Base-by-base conservation (phyloP, 2,113 vertebrate species). In the Lichenostomus cassidix region DNA sequence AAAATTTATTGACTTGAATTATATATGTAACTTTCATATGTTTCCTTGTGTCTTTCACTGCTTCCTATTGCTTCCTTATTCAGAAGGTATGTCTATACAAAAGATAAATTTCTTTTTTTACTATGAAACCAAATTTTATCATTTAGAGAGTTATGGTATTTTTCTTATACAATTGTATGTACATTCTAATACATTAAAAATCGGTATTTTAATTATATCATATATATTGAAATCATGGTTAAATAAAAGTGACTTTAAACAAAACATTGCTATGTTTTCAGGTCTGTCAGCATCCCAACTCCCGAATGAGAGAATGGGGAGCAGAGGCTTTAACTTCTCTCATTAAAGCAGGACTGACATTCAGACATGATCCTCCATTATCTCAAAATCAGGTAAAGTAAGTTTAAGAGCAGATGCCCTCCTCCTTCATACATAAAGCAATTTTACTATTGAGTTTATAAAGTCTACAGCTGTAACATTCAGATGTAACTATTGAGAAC, bases 261-360 rank as follows among this genome's bases (percentile, higher is more conserved):
- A 83, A 76, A 69, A 41, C 13, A 22, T 24, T 84, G 27, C 6
- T 96, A 3, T 90, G 23, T 83, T 85, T 91, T 94, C 96, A 99
- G 99, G 99, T 99, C 44, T 99, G 99, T 95, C 99, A 99, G 97
- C 99, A 99, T 97, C 99, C 99, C 46, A 99, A 99, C 92, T 98
- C 98, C 88, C 98, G 99, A 92, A 99, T 99, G 99, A 99, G 99
- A 96, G 99, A 99, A 97, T 99, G 99, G 99, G 99, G 99, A 78
- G 99, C 99, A 11, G 99, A 99, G 97, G 99, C 99, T 42, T 96
- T 99, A 97, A 99, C 99, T 10, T 98, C 99, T 21, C 98, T 99
- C 42, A 99, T 99, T 95, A 99, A 99, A 98, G 99, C 99, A 10
- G 99, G 99, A 53, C 97, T 99, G 81, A 98, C 98, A 46, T 99